Evolutionary conservation across 64 coral and sea anemone genomes (phyloP).

Genomic region (Dendronephthya gigantea): DNA sequence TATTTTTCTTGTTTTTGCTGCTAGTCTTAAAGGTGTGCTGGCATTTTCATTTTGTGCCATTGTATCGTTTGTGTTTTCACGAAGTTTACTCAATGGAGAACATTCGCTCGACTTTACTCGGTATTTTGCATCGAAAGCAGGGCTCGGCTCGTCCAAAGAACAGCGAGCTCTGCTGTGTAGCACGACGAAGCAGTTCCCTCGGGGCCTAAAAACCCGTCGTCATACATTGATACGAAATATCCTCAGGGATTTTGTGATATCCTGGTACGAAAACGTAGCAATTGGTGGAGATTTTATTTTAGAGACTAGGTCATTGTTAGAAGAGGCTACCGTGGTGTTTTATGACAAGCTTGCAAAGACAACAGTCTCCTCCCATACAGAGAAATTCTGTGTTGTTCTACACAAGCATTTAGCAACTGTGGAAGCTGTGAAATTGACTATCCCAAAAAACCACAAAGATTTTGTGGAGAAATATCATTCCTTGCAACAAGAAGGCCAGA

Average conservation of each 20-base stretch:
- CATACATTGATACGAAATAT: constrained; percentile 40
- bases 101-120: neutral
- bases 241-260: constrained; percentile 57
- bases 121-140: neutral
- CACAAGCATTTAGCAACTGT: constrained; percentile 53
- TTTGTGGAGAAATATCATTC: constrained; percentile 47
- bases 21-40: neutral
- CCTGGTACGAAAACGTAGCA: constrained; percentile 80
- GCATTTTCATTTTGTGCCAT: neutral
- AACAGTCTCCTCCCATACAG: constrained; percentile 57
- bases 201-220: neutral
- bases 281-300: constrained; percentile 51
- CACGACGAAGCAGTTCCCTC: neutral
- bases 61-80: neutral
- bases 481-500: constrained; percentile 36
- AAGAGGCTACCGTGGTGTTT: constrained; percentile 41
- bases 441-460: constrained; percentile 21
- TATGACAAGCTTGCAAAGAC: constrained; percentile 50
- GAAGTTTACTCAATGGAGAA: neutral
- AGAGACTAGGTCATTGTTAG: constrained; percentile 43
- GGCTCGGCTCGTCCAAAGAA: neutral
- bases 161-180: neutral
- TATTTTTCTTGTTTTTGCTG: neutral
- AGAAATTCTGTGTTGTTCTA: constrained; percentile 61
- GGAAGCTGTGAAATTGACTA: constrained; percentile 36